Evolutionary conservation across 2,797 vertebrate species (phyloP), one percentile per base, ranked within the genome.

Genomic region (Peromyscus aztecus): DNA sequence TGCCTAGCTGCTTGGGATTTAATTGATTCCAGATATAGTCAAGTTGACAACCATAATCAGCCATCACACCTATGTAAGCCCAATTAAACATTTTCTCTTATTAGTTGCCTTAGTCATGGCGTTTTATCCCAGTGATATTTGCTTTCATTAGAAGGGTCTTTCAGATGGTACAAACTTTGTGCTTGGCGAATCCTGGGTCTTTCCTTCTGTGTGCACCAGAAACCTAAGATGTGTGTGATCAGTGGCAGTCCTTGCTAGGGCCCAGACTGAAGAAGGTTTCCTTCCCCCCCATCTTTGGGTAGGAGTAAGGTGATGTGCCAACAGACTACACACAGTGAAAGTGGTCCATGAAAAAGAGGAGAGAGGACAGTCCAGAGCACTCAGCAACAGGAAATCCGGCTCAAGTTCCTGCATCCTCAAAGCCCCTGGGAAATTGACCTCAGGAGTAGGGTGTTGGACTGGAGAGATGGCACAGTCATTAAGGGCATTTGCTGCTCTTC

Each of bases 211-310:
- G 2, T 0, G 11, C 6, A 43, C 17, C 43, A 59, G 6, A 59
- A 40, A 40, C 40, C 23, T 75, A 24, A 40, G 27, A 6, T 3
- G 73, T 76, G 24, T 76, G 73, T 9, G 37, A 24, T 11, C 24
- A 67, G 19, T 0, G 0, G 29, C 0, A 24, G 37, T 13, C 6
- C 6, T 78, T 24, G 13, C 29, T 23, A 24, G n/a, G 16, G 14
- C 46, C 23, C 46, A 2, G 49, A 9, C 3, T 77, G 59, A 76
- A 75, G 11, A 34, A 40, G 75, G 14, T 65, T 2, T 31, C 21
- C 17, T 57, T 55, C 1, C 17, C 21, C 2, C 14, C 3, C 40
- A 52, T 40, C 21, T 19, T 19, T 13, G 31, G 24, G 82, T 21
- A 29, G 34, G 59, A 69, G 43, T 29, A 37, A 91, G 9, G 19